Evolutionary conservation across 1,140 invertebrate species (phyloP).

Genomic region (Akabosia matsudoensis): DNA sequence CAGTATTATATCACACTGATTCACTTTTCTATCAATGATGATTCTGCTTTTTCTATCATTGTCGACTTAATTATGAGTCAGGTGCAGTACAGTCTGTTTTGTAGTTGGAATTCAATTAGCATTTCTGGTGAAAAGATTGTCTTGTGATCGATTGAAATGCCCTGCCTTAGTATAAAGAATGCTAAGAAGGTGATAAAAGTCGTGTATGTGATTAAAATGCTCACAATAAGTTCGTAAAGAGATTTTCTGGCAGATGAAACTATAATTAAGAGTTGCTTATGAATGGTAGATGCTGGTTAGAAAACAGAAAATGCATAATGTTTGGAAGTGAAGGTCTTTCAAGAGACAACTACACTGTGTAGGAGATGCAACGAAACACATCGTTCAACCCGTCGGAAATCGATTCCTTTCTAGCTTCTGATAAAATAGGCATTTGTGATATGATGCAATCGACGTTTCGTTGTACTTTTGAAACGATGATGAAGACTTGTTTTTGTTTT

Average conservation of each 20-base stretch:
- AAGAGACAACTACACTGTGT: no score
- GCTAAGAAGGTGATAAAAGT: background rate
- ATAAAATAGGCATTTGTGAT: background rate
- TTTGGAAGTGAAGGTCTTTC: no score
- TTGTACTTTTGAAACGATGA: background rate
- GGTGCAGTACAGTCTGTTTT: background rate
- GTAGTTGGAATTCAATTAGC: no score
- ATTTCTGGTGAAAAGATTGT: no score
- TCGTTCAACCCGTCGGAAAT: background rate
- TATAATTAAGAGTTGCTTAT: slow-evolving; percentile 6
- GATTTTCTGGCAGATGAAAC: no score
- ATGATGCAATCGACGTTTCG: background rate
- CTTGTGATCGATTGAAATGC: background rate
- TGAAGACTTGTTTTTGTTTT: background rate
- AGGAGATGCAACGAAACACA: no score
- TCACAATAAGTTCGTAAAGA: no score
- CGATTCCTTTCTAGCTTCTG: background rate
- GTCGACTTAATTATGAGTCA: background rate
- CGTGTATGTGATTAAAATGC: background rate
- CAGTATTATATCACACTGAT: no score
- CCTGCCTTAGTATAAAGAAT: background rate
- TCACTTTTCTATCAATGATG: background rate
- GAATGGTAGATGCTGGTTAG: background rate
- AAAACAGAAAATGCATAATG: background rate
- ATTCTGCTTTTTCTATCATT: background rate